Evolutionary conservation across 2,113 vertebrate genomes (phyloP).

Genomic region (Catharus fuscescens): DNA sequence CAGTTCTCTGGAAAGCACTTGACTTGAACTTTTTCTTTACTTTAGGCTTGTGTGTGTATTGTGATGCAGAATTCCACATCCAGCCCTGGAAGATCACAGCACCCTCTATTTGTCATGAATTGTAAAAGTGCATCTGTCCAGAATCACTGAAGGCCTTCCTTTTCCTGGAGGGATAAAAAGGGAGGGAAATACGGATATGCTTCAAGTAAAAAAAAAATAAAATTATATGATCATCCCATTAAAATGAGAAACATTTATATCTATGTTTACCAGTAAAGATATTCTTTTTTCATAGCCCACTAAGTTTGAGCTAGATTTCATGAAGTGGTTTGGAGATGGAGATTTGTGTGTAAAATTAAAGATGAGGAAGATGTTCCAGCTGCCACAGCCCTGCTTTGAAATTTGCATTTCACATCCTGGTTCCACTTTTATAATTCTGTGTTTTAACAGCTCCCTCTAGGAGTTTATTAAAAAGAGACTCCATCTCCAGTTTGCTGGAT

Average conservation of each 20-base stretch:
- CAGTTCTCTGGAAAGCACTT: not conserved
- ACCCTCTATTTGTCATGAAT: not conserved
- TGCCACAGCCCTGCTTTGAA: not conserved
- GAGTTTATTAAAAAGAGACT: conserved; percentile 19
- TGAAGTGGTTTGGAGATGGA: not conserved
- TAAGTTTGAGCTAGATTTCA: not conserved
- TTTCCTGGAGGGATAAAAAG: not conserved
- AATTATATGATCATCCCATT: not conserved
- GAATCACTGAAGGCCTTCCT: not conserved
- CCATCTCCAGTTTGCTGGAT: not conserved
- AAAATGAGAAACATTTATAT: not conserved
- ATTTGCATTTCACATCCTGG: not conserved
- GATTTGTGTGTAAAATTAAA: not conserved
- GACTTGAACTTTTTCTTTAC: not conserved
- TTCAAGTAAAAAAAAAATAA: not conserved
- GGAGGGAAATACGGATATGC: not conserved
- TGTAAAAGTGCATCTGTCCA: not conserved
- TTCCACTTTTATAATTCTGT: not conserved
- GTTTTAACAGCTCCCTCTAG: conserved; percentile 23
- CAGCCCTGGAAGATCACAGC: not conserved
- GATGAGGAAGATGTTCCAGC: not conserved
- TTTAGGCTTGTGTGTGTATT: not conserved
- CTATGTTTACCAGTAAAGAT: not conserved
- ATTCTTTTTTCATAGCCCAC: not conserved
- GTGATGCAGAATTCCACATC: not conserved